Conservation (phyloP, 2,113 vertebrate genomes). For the Sinocyclocheilus maitianheensis region DNA sequence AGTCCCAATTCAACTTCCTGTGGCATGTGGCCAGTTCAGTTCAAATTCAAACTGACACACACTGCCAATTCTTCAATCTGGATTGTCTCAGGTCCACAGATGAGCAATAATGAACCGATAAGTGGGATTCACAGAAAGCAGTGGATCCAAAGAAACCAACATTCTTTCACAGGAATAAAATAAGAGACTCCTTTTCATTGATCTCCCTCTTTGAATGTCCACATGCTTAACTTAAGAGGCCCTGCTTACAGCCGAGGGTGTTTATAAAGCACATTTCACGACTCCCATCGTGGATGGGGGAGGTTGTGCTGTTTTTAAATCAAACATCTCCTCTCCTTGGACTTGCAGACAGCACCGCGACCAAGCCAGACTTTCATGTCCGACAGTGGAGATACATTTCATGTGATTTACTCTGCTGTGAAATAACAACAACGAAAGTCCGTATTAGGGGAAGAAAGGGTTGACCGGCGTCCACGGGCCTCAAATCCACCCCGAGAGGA, state of each 20-base stretch:
- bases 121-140: constrained; percentile 36
- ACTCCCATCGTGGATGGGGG: constrained; percentile 2
- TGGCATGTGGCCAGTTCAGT: neutral
- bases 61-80: neutral
- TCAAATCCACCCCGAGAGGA: constrained; percentile 56
- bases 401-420: constrained; percentile 64
- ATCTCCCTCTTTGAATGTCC: constrained; percentile 51
- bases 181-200: constrained; percentile 69
- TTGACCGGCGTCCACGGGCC: constrained; percentile 60
- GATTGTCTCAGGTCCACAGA: neutral
- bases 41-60: neutral
- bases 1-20: neutral
- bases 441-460: constrained; percentile 51
- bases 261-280: constrained; percentile 28
- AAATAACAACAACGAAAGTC: constrained; percentile 66
- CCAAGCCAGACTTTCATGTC: constrained; percentile 60
- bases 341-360: constrained; percentile 50
- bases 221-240: constrained; percentile 23
- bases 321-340: constrained; percentile 29
- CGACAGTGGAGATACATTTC: constrained; percentile 63
- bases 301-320: constrained; percentile 36
- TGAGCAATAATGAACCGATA: constrained; percentile 51
- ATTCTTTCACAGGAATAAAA: constrained; percentile 62
- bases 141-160: constrained; percentile 70
- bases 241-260: neutral